Conservation (phyloP, 2,797 vertebrate species). For the Anguilla megastoma region DNA sequence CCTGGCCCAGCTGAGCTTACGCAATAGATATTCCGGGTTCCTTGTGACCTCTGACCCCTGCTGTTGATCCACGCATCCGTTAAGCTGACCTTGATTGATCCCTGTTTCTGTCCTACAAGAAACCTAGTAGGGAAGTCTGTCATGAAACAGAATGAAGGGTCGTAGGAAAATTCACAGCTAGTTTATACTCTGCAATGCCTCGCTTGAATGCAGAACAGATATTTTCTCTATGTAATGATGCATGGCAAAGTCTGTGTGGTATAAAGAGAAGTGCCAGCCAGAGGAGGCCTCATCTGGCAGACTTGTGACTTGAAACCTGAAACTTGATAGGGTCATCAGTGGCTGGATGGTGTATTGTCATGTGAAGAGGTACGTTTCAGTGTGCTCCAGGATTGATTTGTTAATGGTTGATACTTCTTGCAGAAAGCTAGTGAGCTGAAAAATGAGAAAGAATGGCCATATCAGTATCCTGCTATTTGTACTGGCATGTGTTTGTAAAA, state of each 20-base stretch:
- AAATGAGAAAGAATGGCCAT: conserved; percentile 46
- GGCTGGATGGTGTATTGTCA: not conserved
- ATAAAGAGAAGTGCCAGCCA: not conserved
- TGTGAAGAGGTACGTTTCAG: not conserved
- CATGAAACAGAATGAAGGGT: not conserved
- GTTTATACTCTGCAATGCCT: conserved; percentile 17
- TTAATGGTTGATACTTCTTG: conserved; percentile 39
- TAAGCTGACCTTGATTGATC: not conserved
- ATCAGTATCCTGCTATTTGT: conserved; percentile 58
- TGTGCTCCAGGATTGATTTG: not conserved
- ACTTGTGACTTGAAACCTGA: not conserved
- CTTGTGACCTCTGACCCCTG: not conserved
- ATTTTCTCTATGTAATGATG: not conserved
- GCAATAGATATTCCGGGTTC: not conserved
- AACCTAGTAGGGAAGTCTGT: not conserved
- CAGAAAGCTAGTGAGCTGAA: not conserved
- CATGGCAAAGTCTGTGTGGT: not conserved
- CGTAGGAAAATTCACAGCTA: not conserved
- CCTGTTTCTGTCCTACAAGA: not conserved
- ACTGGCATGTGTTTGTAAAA: conserved; percentile 48
- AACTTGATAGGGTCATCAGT: not conserved
- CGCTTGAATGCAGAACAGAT: not conserved
- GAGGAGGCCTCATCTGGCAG: not conserved
- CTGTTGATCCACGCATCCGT: not conserved
- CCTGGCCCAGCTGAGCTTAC: not conserved